Percentiles rank a stretch among this genome's conserved stretches.
Conservation (phyloP, 2,113 vertebrate genomes). For the Chloropsis hardwickii region DNA sequence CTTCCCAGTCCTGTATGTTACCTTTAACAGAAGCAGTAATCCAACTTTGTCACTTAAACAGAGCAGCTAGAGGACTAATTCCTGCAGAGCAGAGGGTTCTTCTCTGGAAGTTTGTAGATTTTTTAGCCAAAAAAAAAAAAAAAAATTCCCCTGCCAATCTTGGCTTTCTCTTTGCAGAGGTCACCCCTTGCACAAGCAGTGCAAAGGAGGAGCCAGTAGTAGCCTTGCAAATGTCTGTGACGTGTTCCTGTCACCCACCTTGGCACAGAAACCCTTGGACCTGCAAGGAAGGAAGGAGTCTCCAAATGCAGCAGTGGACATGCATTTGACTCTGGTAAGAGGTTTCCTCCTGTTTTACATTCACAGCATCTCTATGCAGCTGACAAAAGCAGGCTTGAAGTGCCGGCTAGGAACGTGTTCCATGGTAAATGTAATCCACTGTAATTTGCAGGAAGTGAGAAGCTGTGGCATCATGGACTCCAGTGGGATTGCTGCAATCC, state of each 20-base stretch:
- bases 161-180: background rate
- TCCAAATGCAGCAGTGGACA: background rate
- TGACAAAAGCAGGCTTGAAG: background rate
- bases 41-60: background rate
- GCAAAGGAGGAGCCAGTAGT: background rate
- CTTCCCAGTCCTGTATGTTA: background rate
- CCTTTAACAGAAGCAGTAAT: background rate
- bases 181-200: background rate
- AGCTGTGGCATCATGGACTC: background rate
- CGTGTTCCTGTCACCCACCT: background rate
- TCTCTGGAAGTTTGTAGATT: rapidly evolving
- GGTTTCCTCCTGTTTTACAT: background rate
- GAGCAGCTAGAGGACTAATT: background rate
- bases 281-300: background rate
- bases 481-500: background rate
- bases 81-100: background rate
- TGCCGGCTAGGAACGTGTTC: rapidly evolving
- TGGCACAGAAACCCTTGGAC: background rate
- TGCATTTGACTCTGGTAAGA: background rate
- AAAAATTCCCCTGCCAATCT: background rate
- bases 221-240: background rate
- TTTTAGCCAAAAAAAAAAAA: background rate
- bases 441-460: background rate
- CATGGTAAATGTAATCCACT: background rate
- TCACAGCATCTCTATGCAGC: background rate